phyloP scores from a whole-genome alignment of 2,888 invertebrate genomes.

The Lasioglossum marginatum region DNA sequence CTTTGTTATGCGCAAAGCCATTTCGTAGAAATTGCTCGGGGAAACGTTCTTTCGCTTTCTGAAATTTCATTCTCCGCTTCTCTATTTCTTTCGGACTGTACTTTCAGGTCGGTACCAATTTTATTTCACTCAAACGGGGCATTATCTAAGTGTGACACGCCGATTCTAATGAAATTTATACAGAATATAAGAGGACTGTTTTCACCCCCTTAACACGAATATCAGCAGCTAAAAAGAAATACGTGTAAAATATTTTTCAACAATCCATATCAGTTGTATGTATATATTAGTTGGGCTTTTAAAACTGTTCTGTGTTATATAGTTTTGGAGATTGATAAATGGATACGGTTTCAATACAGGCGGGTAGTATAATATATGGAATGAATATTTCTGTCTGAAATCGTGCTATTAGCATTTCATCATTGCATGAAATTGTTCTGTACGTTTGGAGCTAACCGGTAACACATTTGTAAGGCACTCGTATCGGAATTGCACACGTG shows the following conservation, averaged over 20 bases:
- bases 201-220: too few species aligned
- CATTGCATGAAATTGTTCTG: background rate
- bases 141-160: too few species aligned
- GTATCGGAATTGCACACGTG: background rate
- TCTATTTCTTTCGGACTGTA: background rate
- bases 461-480: background rate
- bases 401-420: background rate
- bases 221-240: too few species aligned
- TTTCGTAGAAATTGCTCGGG: background rate
- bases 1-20: background rate
- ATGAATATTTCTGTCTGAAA: background rate
- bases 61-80: background rate
- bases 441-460: background rate
- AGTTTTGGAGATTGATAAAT: background rate
- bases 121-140: too few species aligned
- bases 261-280: too few species aligned
- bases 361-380: background rate
- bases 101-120: background rate
- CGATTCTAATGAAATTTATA: too few species aligned
- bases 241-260: too few species aligned
- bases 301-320: background rate
- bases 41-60: background rate
- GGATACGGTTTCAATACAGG: background rate
- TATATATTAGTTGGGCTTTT: too few species aligned
- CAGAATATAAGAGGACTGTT: too few species aligned